Percentiles rank a stretch among this genome's conserved stretches.
phyloP scores from a whole-genome alignment of 2,113 vertebrate genomes.

The Chloebia gouldiae region DNA sequence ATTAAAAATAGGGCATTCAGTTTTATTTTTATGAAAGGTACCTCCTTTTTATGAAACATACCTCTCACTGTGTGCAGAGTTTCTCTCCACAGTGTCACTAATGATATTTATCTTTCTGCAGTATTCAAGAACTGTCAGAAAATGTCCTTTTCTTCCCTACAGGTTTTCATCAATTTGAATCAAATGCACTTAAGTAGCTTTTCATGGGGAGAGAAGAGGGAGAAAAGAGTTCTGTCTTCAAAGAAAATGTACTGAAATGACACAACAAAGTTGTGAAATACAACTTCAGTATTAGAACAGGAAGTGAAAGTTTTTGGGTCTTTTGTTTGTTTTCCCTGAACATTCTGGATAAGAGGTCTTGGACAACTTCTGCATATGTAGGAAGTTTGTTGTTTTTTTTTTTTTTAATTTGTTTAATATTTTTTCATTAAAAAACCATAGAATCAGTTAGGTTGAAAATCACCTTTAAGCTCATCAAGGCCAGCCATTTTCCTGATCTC shows the following conservation, averaged over 20 bases:
- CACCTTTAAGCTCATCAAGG: not conserved
- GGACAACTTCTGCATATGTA: not conserved
- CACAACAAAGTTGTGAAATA: not conserved
- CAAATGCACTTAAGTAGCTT: constrained; percentile 22
- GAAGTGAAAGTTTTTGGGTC: fast-evolving
- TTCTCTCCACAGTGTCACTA: constrained; percentile 6
- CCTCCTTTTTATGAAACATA: not conserved
- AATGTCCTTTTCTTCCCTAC: constrained; percentile 49
- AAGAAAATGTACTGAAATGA: not conserved
- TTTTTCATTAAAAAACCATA: not conserved
- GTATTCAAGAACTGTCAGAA: constrained; percentile 48
- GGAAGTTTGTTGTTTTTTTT: not conserved
- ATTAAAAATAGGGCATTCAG: not conserved
- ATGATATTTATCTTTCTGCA: constrained; percentile 38
- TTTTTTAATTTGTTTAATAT: not conserved
- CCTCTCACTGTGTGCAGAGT: not conserved
- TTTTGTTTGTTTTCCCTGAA: not conserved
- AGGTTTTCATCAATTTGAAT: constrained; percentile 35
- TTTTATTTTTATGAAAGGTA: constrained; percentile 5
- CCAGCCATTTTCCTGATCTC: not conserved
- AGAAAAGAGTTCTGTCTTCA: not conserved
- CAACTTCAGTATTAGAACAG: not conserved
- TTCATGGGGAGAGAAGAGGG: not conserved
- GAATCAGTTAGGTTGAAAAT: not conserved
- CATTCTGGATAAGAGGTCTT: not conserved